Evolutionary conservation across 2,797 vertebrate species (phyloP).

Genomic region (Danio kyathit): DNA sequence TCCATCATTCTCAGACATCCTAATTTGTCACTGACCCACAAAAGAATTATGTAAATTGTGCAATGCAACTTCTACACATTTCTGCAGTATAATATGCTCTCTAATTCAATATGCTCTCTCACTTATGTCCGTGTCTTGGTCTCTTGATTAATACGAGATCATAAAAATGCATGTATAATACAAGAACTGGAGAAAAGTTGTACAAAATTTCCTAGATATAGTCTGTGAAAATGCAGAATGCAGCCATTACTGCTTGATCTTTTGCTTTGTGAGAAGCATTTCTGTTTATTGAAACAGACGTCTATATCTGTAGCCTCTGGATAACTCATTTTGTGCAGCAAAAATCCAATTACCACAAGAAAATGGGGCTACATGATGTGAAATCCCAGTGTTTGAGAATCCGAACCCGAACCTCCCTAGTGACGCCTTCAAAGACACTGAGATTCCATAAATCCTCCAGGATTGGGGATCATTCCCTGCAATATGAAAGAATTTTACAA

Average conservation of each 20-base stretch:
- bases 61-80: not conserved
- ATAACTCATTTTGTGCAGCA: constrained; percentile 47
- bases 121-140: constrained; percentile 8
- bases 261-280: not conserved
- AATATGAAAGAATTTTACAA: constrained; percentile 52
- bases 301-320: not conserved
- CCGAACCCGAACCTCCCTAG: constrained; percentile 63
- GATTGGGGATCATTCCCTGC: constrained; percentile 42
- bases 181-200: not conserved
- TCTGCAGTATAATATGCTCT: constrained; percentile 3
- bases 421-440: constrained; percentile 71
- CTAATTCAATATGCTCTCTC: constrained; percentile 8
- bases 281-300: constrained; percentile 32
- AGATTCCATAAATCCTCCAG: constrained; percentile 64
- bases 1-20: constrained; percentile 20
- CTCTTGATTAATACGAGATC: constrained; percentile 9
- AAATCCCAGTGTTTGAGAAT: constrained; percentile 78
- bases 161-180: constrained; percentile 8
- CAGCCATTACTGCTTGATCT: not conserved
- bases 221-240: constrained; percentile 3
- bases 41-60: constrained; percentile 2
- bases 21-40: not conserved
- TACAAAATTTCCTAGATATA: not conserved
- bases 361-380: constrained; percentile 73
- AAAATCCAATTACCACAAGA: constrained; percentile 67